Conservation (phyloP, 2,888 invertebrate species). For the Lochmaea crataegi region DNA sequence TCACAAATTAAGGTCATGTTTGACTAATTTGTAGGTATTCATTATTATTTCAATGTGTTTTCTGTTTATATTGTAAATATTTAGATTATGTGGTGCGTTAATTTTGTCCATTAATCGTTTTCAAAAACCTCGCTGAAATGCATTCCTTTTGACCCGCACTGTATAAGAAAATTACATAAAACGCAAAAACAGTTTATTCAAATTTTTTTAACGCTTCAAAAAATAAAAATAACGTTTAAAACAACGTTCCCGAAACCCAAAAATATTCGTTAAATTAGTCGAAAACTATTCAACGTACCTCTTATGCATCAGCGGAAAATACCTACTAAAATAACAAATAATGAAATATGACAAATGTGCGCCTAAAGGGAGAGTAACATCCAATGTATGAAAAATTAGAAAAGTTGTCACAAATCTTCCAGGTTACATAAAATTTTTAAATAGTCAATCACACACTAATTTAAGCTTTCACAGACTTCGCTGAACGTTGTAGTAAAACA, state of each 20-base stretch:
- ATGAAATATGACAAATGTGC: conserved; percentile 49
- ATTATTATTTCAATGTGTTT: no score
- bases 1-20: no score
- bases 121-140: no score
- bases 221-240: no score
- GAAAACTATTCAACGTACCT: conserved; percentile 42
- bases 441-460: conserved; percentile 47
- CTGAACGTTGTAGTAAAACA: conserved; percentile 55
- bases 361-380: conserved; percentile 55
- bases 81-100: no score
- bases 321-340: conserved; percentile 23
- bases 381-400: conserved; percentile 62
- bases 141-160: no score
- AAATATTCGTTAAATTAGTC: conserved; percentile 23
- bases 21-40: no score
- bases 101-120: no score
- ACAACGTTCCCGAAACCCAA: neutral
- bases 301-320: conserved; percentile 16
- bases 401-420: conserved; percentile 59
- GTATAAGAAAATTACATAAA: no score
- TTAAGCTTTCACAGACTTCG: conserved; percentile 53
- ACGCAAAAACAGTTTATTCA: no score
- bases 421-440: conserved; percentile 46
- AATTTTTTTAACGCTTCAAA: no score
- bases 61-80: no score